These are phyloP conservation scores for Hestina assimilis DNA, from an alignment of 1,140 invertebrate species.

Conservation along the genomic window DNA sequence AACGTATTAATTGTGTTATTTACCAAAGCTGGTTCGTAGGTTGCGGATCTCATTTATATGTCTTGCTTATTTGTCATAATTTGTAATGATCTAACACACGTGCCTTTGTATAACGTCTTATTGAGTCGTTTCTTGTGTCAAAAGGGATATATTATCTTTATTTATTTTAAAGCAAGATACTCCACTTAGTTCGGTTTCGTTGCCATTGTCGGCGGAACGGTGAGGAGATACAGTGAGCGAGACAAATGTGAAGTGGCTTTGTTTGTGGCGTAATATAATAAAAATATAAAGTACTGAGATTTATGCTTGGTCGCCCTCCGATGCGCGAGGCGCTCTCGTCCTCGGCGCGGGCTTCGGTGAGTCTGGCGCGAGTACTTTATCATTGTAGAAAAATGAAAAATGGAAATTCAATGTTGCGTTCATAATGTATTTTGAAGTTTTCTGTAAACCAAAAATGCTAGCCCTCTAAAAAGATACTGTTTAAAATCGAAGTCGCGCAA, in stretches of 20 bases:
- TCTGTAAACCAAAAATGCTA: background rate
- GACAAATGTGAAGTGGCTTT: conserved; percentile 10
- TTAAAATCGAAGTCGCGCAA: too few species aligned
- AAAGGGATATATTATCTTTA: too few species aligned
- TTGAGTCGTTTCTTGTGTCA: too few species aligned
- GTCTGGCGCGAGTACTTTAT: background rate
- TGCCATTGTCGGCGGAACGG: background rate
- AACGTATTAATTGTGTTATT: too few species aligned
- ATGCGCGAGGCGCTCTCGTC: background rate
- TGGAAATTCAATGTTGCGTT: background rate
- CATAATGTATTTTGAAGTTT: background rate
- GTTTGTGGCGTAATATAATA: conserved; percentile 12
- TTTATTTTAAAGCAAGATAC: too few species aligned
- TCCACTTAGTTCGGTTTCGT: conserved; percentile 4
- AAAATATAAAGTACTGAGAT: conserved; percentile 12
- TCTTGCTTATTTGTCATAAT: too few species aligned
- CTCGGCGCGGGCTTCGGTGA: background rate
- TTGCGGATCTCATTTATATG: too few species aligned
- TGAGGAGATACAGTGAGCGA: background rate
- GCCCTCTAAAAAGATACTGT: too few species aligned
- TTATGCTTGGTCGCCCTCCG: background rate
- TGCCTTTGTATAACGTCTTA: too few species aligned
- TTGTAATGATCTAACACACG: too few species aligned
- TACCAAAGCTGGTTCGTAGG: too few species aligned
- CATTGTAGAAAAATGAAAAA: background rate